These are phyloP conservation scores for Knipowitschia caucasica DNA, from an alignment of 2,797 vertebrate species.

Conservation along the genomic window DNA sequence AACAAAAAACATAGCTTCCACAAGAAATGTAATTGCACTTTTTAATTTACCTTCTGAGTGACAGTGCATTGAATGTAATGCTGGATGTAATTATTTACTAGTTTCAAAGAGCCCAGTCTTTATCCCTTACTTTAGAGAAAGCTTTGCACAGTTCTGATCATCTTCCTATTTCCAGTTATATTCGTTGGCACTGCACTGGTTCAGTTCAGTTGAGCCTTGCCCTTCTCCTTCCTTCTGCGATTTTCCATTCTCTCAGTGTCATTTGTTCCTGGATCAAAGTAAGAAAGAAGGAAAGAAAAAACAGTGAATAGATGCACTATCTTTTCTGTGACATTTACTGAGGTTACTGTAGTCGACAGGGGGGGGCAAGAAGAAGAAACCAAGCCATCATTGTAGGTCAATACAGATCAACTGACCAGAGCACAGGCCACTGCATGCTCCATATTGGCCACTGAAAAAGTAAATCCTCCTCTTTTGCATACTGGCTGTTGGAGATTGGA, in stretches of 20 bases:
- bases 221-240: slow-evolving; percentile 34
- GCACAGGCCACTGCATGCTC: background rate
- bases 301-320: slow-evolving; percentile 28
- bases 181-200: slow-evolving; percentile 24
- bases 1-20: background rate
- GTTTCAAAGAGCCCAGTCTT: slow-evolving; percentile 11
- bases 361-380: slow-evolving; percentile 33
- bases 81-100: slow-evolving; percentile 37
- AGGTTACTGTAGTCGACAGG: slow-evolving; percentile 37
- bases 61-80: slow-evolving; percentile 51
- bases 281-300: slow-evolving; percentile 37
- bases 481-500: background rate
- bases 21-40: background rate
- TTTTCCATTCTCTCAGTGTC: slow-evolving; percentile 67
- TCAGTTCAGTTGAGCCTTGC: slow-evolving; percentile 20
- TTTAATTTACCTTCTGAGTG: slow-evolving; percentile 25
- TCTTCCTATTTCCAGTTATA: slow-evolving; percentile 45
- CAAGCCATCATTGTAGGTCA: slow-evolving; percentile 12
- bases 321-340: slow-evolving; percentile 64
- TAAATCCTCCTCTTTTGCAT: too few relatives aligned
- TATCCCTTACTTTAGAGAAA: slow-evolving; percentile 25
- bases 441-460: background rate
- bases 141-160: slow-evolving; percentile 22
- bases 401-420: slow-evolving; percentile 1
- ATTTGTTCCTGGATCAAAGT: slow-evolving; percentile 43